Evolutionary conservation across 1,140 invertebrate species (phyloP).

Genomic region (Cryptotermes secundus): DNA sequence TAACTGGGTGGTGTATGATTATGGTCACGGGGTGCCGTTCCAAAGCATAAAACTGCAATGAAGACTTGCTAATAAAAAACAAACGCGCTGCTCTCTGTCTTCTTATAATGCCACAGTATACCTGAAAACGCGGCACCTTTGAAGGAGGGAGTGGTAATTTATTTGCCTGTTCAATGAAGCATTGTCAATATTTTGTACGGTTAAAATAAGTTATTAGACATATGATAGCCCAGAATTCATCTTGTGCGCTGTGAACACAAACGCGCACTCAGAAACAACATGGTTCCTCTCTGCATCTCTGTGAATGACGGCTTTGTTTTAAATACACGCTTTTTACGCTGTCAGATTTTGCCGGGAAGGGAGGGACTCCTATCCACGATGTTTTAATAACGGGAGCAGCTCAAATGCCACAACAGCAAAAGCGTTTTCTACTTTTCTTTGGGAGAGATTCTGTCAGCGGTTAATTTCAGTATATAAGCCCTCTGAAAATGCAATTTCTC

Average conservation of each 20-base stretch:
- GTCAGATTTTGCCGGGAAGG: not conserved
- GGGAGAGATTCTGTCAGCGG: not conserved
- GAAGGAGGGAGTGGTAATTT: too few species aligned
- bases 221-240: not conserved
- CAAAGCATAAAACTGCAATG: too few species aligned
- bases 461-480: not conserved
- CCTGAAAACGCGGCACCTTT: too few species aligned
- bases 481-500: constrained; percentile 11
- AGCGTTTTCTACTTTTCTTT: not conserved
- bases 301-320: constrained; percentile 12
- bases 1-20: too few species aligned
- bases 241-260: not conserved
- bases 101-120: too few species aligned
- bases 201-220: not conserved
- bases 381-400: not conserved
- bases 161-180: too few species aligned
- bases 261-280: not conserved
- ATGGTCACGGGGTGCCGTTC: too few species aligned
- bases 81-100: too few species aligned
- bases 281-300: not conserved
- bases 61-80: too few species aligned
- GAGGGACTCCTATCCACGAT: not conserved
- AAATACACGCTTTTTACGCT: constrained; percentile 5
- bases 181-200: not conserved
- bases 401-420: constrained; percentile 15